These are phyloP conservation scores for Caenorhabditis sinica DNA, from an alignment of 2,888 invertebrate genomes.

Conservation along the genomic window DNA sequence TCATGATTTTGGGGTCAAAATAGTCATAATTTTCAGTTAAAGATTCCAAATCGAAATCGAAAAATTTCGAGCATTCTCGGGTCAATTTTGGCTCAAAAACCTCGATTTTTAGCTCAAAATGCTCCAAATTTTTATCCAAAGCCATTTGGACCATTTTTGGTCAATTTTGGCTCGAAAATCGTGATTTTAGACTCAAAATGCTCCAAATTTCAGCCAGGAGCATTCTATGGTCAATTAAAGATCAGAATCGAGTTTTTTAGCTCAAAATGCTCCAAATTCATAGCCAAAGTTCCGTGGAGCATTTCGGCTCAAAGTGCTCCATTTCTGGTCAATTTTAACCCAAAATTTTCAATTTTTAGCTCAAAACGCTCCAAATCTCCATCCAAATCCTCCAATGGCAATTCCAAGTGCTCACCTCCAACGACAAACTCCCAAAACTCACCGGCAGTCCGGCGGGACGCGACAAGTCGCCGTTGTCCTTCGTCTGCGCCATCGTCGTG, in stretches of 20 bases:
- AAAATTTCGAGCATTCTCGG: too few relatives aligned
- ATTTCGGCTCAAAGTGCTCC: background rate
- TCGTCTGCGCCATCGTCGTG: constrained; percentile 53
- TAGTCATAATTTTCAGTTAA: too few relatives aligned
- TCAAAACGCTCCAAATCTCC: background rate
- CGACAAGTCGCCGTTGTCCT: constrained; percentile 58
- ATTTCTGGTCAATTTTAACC: background rate
- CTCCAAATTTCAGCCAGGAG: too few relatives aligned
- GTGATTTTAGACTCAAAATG: too few relatives aligned
- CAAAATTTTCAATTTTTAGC: background rate
- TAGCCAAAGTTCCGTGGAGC: background rate
- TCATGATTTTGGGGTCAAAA: too few relatives aligned
- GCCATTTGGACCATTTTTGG: background rate
- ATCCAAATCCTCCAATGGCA: background rate
- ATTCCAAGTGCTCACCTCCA: background rate
- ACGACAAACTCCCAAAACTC: constrained; percentile 4
- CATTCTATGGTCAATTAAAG: too few relatives aligned
- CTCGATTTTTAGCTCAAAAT: background rate
- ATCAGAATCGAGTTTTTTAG: too few relatives aligned
- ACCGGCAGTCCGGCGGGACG: constrained; percentile 54
- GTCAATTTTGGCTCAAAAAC: background rate
- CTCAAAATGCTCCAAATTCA: background rate
- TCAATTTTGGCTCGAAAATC: too few relatives aligned
- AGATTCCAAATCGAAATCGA: too few relatives aligned
- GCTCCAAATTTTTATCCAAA: background rate